These are phyloP conservation scores for Calliphora vomitoria DNA, from an alignment of 2,888 invertebrate genomes.

Conservation along the genomic window DNA sequence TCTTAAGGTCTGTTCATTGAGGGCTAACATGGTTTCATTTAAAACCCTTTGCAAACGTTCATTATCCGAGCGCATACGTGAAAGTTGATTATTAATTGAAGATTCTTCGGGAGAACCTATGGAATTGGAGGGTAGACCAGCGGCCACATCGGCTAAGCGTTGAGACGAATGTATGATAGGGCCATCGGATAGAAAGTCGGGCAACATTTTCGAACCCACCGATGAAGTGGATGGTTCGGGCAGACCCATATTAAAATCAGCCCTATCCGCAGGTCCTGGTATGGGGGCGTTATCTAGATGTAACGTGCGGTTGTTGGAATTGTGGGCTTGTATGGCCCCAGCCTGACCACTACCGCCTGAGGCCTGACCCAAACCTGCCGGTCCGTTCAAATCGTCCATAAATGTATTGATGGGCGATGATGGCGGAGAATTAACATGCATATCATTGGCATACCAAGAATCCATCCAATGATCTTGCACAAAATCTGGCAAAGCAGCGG, in stretches of 20 bases:
- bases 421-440: constrained; percentile 82
- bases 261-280: constrained; percentile 70
- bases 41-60: constrained; percentile 86
- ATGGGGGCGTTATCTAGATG: constrained; percentile 61
- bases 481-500: constrained; percentile 90
- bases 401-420: constrained; percentile 81
- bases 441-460: constrained; percentile 85
- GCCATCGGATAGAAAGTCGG: constrained; percentile 90
- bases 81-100: constrained; percentile 78
- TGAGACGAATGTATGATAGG: constrained; percentile 86
- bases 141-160: constrained; percentile 83
- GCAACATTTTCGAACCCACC: constrained; percentile 84
- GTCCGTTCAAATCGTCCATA: constrained; percentile 77
- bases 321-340: constrained; percentile 30
- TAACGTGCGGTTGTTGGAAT: constrained; percentile 25
- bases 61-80: constrained; percentile 81
- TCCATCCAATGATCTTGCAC: constrained; percentile 95
- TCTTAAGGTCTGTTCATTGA: constrained; percentile 86
- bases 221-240: constrained; percentile 71
- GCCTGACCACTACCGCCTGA: constrained; percentile 72
- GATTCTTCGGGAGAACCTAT: constrained; percentile 84
- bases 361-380: constrained; percentile 65
- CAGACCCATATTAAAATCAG: constrained; percentile 73
- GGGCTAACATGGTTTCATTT: constrained; percentile 85
- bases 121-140: constrained; percentile 82